These are phyloP conservation scores for Rana temporaria DNA, from an alignment of 2,113 vertebrate species.

Conservation along the genomic window DNA sequence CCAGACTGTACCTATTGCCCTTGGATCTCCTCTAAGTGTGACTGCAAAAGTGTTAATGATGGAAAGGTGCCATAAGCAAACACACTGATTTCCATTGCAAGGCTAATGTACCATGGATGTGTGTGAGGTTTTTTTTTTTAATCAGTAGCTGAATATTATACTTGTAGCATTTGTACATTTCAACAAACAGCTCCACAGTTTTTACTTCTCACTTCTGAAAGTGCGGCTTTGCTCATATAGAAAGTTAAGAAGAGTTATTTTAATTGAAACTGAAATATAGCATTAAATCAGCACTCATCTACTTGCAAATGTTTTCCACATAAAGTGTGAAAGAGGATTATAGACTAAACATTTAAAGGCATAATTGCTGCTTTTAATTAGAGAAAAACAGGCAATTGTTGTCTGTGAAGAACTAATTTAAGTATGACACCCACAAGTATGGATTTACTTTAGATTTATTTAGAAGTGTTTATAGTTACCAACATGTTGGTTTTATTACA, in stretches of 20 bases:
- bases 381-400: slow-evolving; percentile 54
- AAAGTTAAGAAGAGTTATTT: slow-evolving; percentile 42
- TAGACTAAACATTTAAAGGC: slow-evolving; percentile 55
- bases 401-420: slow-evolving; percentile 51
- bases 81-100: slow-evolving; percentile 55
- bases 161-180: slow-evolving; percentile 63
- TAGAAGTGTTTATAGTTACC: slow-evolving; percentile 45
- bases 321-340: slow-evolving; percentile 53
- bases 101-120: slow-evolving; percentile 23
- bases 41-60: slow-evolving; percentile 53
- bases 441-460: slow-evolving; percentile 47
- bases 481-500: slow-evolving; percentile 50
- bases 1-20: slow-evolving; percentile 54
- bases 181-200: slow-evolving; percentile 64
- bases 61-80: slow-evolving; percentile 52
- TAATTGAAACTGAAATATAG: slow-evolving; percentile 54
- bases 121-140: slow-evolving; percentile 54
- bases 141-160: slow-evolving; percentile 59
- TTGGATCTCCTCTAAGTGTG: slow-evolving; percentile 53
- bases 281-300: slow-evolving; percentile 52
- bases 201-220: slow-evolving; percentile 61
- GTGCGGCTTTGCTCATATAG: slow-evolving; percentile 50
- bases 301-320: slow-evolving; percentile 54
- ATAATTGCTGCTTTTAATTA: slow-evolving; percentile 56
- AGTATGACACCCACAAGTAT: slow-evolving; percentile 34